Evolutionary conservation across 2,113 vertebrate species (phyloP).

Genomic region (Piprites chloris): DNA sequence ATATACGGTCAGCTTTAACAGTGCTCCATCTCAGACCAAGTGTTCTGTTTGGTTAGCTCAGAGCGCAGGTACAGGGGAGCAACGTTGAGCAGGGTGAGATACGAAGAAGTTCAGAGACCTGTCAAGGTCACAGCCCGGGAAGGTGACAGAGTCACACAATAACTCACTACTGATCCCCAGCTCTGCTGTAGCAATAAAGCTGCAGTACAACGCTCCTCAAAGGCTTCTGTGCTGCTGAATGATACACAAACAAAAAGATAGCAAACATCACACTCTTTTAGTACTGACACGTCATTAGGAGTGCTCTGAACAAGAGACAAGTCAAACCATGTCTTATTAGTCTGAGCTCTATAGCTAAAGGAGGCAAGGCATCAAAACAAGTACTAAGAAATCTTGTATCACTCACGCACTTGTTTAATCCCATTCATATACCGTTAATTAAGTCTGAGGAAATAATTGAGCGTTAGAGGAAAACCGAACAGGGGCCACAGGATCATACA

Average conservation of each 20-base stretch:
- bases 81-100: fast-evolving
- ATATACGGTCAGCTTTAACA: neutral
- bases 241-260: neutral
- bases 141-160: neutral
- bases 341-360: neutral
- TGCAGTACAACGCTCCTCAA: neutral
- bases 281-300: neutral
- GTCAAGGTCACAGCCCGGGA: constrained; percentile 25
- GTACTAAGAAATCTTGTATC: neutral
- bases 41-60: neutral
- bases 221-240: neutral
- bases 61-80: neutral
- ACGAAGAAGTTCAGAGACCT: neutral
- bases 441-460: neutral
- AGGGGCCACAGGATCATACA: neutral
- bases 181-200: neutral
- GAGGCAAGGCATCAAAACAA: neutral
- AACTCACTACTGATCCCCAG: neutral
- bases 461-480: neutral
- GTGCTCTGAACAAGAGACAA: neutral
- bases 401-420: neutral
- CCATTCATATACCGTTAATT: neutral
- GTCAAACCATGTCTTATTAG: neutral
- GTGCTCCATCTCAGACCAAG: neutral
- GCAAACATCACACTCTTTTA: neutral